A percentile compares a stretch with the other conserved stretches of the same genome.
phyloP scores from a whole-genome alignment of 2,888 invertebrate species.

The Eretmocerus hayati region DNA sequence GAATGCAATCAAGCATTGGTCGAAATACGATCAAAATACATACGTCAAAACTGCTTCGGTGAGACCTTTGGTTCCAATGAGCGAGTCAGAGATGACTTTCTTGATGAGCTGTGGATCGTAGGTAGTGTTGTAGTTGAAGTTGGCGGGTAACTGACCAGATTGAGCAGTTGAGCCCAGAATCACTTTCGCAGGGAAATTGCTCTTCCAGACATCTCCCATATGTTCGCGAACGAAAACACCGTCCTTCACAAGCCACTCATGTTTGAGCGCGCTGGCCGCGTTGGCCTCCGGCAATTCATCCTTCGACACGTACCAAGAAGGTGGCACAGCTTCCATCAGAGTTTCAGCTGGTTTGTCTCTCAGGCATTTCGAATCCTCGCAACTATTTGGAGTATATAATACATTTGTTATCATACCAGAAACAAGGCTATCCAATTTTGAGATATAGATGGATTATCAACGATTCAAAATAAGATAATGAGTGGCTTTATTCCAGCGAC shows the following conservation, averaged over 20 bases:
- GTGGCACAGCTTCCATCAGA: constrained; percentile 63
- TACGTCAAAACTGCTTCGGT: constrained; percentile 55
- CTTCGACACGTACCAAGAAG: constrained; percentile 58
- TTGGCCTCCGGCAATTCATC: constrained; percentile 50
- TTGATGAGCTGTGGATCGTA: constrained; percentile 63
- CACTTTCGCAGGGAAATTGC: constrained; percentile 46
- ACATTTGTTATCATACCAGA: neutral
- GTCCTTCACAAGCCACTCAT: constrained; percentile 73
- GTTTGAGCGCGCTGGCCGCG: constrained; percentile 46
- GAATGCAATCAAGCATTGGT: too few species aligned
- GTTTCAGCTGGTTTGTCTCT: constrained; percentile 46
- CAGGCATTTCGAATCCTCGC: constrained; percentile 52
- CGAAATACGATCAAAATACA: constrained; percentile 13
- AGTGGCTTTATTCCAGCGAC: too few species aligned
- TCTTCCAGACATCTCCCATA: constrained; percentile 53
- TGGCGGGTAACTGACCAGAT: constrained; percentile 59
- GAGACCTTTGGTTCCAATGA: constrained; percentile 58
- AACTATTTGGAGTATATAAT: too few species aligned
- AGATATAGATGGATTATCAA: too few species aligned
- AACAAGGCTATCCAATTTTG: neutral
- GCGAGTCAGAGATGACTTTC: constrained; percentile 57
- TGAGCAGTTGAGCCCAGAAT: constrained; percentile 71
- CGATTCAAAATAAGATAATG: too few species aligned
- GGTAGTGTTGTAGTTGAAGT: constrained; percentile 56
- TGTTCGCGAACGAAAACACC: constrained; percentile 62